Conservation (phyloP, 2,797 vertebrate genomes). For the Pangasius macronema region DNA sequence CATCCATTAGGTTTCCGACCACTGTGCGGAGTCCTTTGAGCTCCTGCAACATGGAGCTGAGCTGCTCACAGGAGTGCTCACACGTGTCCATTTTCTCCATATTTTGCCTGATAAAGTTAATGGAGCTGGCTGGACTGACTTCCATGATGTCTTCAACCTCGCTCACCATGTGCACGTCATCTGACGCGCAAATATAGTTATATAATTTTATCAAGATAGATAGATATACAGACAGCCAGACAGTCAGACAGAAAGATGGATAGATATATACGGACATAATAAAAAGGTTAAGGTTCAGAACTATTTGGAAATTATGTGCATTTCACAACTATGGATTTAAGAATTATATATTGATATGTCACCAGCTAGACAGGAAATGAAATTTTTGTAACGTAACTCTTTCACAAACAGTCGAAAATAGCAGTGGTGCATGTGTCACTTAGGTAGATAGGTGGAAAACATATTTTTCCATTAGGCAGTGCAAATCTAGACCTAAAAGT, state of each 20-base stretch:
- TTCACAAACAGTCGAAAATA: neutral
- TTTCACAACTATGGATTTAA: neutral
- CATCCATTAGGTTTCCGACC: constrained; percentile 89
- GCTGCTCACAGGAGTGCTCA: constrained; percentile 91
- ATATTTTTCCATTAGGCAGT: neutral
- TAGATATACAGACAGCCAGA: neutral
- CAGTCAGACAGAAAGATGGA: neutral
- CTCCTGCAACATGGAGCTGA: constrained; percentile 90
- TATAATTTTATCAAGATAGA: neutral
- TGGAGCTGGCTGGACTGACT: constrained; percentile 80
- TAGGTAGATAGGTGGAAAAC: neutral
- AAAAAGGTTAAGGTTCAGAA: too few species aligned
- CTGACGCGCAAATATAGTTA: constrained; percentile 62
- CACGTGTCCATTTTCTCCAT: constrained; percentile 81
- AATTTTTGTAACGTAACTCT: too few species aligned
- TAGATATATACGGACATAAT: neutral
- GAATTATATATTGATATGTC: neutral
- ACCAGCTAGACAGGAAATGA: neutral
- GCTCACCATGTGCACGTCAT: constrained; percentile 82
- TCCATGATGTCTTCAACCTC: constrained; percentile 86
- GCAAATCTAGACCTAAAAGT: constrained; percentile 7
- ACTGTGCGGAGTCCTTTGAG: constrained; percentile 87
- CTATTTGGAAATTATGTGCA: too few species aligned
- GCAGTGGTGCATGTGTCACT: neutral
- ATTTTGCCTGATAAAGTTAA: constrained; percentile 81